These are phyloP conservation scores for Eristalinus sepulchralis DNA, from an alignment of 2,888 invertebrate species.

Conservation along the genomic window DNA sequence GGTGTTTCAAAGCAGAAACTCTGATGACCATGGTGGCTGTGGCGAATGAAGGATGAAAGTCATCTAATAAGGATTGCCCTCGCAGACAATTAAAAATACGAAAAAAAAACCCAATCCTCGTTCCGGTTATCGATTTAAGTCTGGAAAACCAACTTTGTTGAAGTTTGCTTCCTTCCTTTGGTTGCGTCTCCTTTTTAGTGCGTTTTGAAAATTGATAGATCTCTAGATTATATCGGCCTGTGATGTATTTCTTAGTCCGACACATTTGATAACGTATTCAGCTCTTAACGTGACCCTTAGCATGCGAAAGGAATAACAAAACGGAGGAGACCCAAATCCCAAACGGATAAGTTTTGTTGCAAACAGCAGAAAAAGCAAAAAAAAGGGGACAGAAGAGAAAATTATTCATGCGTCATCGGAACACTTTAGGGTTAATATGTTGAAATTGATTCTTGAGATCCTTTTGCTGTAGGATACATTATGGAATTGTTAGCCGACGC, in stretches of 20 bases:
- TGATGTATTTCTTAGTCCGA: background rate
- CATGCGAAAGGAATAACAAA: background rate
- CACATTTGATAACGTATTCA: constrained; percentile 8
- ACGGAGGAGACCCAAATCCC: background rate
- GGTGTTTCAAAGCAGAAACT: constrained; percentile 43
- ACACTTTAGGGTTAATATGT: constrained; percentile 37
- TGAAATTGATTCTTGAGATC: constrained; percentile 40
- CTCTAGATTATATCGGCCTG: background rate
- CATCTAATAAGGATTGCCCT: constrained; percentile 15
- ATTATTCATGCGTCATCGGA: constrained; percentile 32
- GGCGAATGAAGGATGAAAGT: background rate
- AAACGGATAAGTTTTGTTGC: background rate
- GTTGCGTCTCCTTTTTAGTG: background rate
- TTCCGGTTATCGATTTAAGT: constrained; percentile 5
- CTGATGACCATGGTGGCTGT: constrained; percentile 10
- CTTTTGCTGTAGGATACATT: background rate
- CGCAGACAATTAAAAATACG: constrained; percentile 54
- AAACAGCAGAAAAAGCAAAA: background rate
- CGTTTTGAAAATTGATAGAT: constrained; percentile 23
- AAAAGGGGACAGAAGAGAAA: background rate
- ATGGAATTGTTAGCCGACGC: background rate
- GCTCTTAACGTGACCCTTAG: background rate
- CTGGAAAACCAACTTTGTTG: background rate
- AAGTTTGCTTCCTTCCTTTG: background rate
- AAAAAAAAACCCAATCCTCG: constrained; percentile 34